phyloP scores from a whole-genome alignment of 2,888 invertebrate species.

The Trissolcus japonicus region DNA sequence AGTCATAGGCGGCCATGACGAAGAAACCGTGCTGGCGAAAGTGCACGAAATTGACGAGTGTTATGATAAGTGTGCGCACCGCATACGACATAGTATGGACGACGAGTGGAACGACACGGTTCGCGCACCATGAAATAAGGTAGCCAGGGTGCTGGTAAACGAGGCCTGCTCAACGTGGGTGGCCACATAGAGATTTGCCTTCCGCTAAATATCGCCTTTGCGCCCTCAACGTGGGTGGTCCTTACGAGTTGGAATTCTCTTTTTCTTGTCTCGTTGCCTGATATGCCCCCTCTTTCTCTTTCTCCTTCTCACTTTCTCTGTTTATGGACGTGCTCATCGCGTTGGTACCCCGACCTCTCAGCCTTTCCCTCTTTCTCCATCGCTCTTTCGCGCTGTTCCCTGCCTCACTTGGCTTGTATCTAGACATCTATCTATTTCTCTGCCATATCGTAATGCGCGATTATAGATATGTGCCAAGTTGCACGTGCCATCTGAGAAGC shows the following conservation, averaged over 20 bases:
- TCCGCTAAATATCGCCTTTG: slow-evolving; percentile 76
- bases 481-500: slow-evolving; percentile 54
- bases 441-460: slow-evolving; percentile 52
- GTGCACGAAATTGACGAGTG: slow-evolving; percentile 22
- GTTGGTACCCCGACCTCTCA: slow-evolving; percentile 25
- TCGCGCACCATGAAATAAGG: slow-evolving; percentile 67
- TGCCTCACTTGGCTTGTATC: slow-evolving; percentile 49
- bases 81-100: slow-evolving; percentile 39
- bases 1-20: background rate
- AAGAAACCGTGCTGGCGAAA: background rate
- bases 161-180: slow-evolving; percentile 70
- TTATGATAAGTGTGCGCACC: slow-evolving; percentile 6
- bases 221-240: slow-evolving; percentile 75
- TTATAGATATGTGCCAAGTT: slow-evolving; percentile 57
- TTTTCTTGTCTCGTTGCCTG: slow-evolving; percentile 58
- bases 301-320: slow-evolving; percentile 57
- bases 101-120: slow-evolving; percentile 43
- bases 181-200: slow-evolving; percentile 74
- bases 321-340: slow-evolving; percentile 41
- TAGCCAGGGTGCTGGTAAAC: slow-evolving; percentile 65
- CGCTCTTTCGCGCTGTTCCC: slow-evolving; percentile 57
- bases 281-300: slow-evolving; percentile 56
- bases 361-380: slow-evolving; percentile 36
- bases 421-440: slow-evolving; percentile 53
- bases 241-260: slow-evolving; percentile 53